phyloP scores from a whole-genome alignment of 2,888 invertebrate species.

The Hymenopus coronatus region DNA sequence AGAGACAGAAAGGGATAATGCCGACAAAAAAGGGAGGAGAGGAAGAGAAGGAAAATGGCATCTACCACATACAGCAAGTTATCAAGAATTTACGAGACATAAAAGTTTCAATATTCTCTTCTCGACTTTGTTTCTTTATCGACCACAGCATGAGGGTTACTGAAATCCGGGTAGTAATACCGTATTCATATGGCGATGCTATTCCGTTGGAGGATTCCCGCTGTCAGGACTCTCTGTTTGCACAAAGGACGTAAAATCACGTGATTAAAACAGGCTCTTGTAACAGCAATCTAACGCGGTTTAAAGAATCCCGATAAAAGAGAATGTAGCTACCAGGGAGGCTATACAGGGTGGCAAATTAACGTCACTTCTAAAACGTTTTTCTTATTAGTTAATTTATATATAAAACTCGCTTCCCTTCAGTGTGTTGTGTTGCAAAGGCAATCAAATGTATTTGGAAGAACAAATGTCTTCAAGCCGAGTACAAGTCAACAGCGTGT shows the following conservation, averaged over 20 bases:
- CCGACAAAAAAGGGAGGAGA: constrained; percentile 13
- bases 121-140: neutral
- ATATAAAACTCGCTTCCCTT: no score
- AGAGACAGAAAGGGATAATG: neutral
- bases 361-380: no score
- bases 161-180: neutral
- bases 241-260: neutral
- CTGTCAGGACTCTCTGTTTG: neutral
- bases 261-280: neutral
- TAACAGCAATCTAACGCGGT: neutral
- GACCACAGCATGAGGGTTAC: neutral
- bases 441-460: no score
- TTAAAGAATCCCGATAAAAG: neutral
- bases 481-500: no score
- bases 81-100: constrained; percentile 23
- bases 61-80: constrained; percentile 17
- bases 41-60: constrained; percentile 4
- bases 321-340: neutral
- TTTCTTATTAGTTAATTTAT: no score
- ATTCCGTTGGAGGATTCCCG: neutral
- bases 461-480: no score
- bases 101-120: constrained; percentile 24
- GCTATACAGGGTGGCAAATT: neutral
- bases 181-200: neutral
- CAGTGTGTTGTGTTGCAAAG: no score